These are phyloP conservation scores for Tragelaphus eurycerus DNA, from an alignment of 2,797 vertebrate species.

Conservation along the genomic window DNA sequence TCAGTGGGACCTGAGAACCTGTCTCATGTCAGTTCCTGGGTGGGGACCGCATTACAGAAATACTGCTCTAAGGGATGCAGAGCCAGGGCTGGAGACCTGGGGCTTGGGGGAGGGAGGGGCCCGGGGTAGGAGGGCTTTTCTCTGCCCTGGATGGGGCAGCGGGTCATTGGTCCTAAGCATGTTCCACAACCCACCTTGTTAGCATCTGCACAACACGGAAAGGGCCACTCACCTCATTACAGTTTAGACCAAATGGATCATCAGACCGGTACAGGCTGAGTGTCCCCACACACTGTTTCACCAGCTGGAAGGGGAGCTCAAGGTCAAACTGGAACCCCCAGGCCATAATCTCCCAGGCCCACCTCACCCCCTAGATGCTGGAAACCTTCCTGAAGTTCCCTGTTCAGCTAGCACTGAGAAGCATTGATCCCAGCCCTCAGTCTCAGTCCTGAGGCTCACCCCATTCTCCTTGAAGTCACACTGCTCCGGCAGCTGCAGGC, in stretches of 20 bases:
- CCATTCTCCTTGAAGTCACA: constrained; percentile 48
- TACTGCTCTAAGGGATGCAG: background rate
- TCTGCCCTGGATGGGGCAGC: background rate
- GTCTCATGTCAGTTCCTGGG: no score
- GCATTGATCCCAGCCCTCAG: background rate
- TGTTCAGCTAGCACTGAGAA: background rate
- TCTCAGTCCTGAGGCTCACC: background rate
- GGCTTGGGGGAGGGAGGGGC: background rate
- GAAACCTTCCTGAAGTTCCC: background rate
- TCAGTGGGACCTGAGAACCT: no score
- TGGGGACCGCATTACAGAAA: background rate
- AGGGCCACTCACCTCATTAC: constrained; percentile 48
- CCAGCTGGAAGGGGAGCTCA: constrained; percentile 23
- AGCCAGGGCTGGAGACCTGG: background rate
- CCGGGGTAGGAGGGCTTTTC: background rate
- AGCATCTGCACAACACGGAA: background rate
- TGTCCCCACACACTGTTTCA: constrained; percentile 44
- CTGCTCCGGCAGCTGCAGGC: accelerated
- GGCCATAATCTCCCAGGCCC: background rate
- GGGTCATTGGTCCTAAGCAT: background rate
- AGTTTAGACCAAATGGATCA: background rate
- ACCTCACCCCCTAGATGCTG: background rate
- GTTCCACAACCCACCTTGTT: background rate
- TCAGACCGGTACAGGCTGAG: background rate
- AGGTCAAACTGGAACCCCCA: background rate